Percentiles rank a stretch among this genome's conserved stretches.
These are phyloP conservation scores for Hirudo medicinalis DNA, from an alignment of 1,140 invertebrate species.

Conservation along the genomic window DNA sequence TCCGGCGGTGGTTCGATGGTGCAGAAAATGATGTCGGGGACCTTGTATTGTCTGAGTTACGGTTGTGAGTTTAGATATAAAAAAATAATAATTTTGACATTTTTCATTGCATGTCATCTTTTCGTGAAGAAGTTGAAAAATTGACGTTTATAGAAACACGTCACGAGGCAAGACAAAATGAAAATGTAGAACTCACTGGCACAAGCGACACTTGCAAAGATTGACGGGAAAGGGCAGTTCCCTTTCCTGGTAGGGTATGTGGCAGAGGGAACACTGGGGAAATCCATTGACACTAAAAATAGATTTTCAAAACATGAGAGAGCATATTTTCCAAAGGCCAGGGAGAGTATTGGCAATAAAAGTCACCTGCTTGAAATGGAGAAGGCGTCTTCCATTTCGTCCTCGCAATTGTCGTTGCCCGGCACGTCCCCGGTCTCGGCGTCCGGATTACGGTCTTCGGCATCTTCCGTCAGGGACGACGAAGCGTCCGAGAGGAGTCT, in stretches of 20 bases:
- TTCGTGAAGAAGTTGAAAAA: too few relatives aligned
- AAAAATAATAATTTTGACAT: constrained; percentile 3
- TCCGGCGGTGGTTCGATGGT: constrained; percentile 70
- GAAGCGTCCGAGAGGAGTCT: neutral
- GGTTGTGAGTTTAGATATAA: too few relatives aligned
- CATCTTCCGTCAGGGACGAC: neutral
- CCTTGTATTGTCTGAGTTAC: constrained; percentile 54
- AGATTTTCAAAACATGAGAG: constrained; percentile 17
- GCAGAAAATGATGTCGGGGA: constrained; percentile 76
- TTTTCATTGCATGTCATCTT: neutral
- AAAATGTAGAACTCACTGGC: constrained; percentile 46
- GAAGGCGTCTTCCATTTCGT: neutral
- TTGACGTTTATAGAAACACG: too few relatives aligned
- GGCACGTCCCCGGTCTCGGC: neutral
- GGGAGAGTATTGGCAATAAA: too few relatives aligned
- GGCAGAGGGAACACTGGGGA: constrained; percentile 51
- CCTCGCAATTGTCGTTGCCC: neutral
- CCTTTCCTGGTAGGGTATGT: constrained; percentile 62
- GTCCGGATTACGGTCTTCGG: neutral
- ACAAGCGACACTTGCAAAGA: constrained; percentile 54
- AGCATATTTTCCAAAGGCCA: neutral
- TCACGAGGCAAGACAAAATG: too few relatives aligned
- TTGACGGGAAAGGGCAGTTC: constrained; percentile 58
- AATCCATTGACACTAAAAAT: neutral
- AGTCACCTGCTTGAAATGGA: neutral